A percentile compares a stretch with the other conserved stretches of the same genome.
Evolutionary conservation across 1,140 invertebrate species (phyloP).

Genomic region (Drosophila pachea): DNA sequence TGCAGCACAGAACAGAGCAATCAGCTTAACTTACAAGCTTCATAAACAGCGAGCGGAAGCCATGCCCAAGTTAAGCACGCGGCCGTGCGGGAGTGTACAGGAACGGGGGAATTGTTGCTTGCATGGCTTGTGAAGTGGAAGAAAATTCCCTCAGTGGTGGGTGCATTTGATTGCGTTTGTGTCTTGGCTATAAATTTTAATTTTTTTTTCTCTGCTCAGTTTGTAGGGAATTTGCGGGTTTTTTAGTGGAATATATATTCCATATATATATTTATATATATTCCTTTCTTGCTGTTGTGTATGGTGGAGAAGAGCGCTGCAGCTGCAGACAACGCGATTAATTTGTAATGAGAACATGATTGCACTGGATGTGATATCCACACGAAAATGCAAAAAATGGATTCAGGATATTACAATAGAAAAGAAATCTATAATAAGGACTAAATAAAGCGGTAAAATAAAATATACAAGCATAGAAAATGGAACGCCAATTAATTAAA

Average conservation of each 20-base stretch:
- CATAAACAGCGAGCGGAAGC: constrained; percentile 60
- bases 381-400: constrained; percentile 10
- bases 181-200: constrained; percentile 73
- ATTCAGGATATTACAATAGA: no score
- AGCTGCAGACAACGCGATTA: constrained; percentile 46
- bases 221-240: constrained; percentile 11
- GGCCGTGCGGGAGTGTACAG: no score
- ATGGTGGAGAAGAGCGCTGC: not conserved
- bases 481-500: no score
- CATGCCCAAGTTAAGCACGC: constrained; percentile 8
- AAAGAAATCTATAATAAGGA: no score
- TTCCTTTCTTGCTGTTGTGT: not conserved
- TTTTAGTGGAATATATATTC: constrained; percentile 12
- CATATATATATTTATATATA: not conserved
- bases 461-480: no score
- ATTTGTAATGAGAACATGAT: constrained; percentile 73
- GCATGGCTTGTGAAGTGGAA: constrained; percentile 28
- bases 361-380: constrained; percentile 44
- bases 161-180: constrained; percentile 67
- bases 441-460: no score
- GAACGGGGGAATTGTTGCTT: not conserved
- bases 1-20: constrained; percentile 40
- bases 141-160: constrained; percentile 23
- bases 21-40: constrained; percentile 69
- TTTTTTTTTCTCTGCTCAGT: constrained; percentile 37